Percentiles rank a stretch among this genome's conserved stretches.
Evolutionary conservation across 2,888 invertebrate species (phyloP).

Genomic region (Plagodis dolabraria): DNA sequence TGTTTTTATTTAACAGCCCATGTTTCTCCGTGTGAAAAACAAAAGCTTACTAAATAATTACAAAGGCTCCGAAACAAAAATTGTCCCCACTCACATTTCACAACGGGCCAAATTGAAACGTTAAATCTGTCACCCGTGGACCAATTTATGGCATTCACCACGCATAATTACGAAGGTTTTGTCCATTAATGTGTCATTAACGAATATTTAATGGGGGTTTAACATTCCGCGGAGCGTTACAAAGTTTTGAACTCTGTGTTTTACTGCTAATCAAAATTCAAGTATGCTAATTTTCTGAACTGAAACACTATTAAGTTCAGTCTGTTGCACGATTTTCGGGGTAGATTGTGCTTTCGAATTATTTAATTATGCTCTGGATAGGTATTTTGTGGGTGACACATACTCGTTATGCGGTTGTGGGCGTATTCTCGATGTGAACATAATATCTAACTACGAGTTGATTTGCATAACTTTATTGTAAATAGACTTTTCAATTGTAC

Average conservation of each 20-base stretch:
- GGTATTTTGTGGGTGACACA: conserved; percentile 21
- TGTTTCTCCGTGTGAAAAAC: conserved; percentile 15
- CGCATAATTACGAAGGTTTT: conserved; percentile 67
- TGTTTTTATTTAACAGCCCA: background rate
- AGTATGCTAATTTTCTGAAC: conserved; percentile 72
- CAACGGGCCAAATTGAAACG: conserved; percentile 40
- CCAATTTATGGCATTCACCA: conserved; percentile 58
- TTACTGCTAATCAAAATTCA: conserved; percentile 79
- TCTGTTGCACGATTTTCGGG: conserved; percentile 36
- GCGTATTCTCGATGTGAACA: background rate
- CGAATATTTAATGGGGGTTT: conserved; percentile 62
- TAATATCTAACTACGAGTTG: background rate
- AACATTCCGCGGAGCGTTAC: conserved; percentile 46
- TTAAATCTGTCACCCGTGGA: conserved; percentile 41
- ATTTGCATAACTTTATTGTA: too few species aligned
- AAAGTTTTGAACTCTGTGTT: conserved; percentile 61
- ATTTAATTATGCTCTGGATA: conserved; percentile 35
- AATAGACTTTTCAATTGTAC: too few species aligned
- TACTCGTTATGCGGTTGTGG: conserved; percentile 5
- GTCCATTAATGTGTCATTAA: conserved; percentile 64
- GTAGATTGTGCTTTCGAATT: conserved; percentile 25
- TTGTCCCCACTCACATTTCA: conserved; percentile 32
- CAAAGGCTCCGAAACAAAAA: conserved; percentile 29
- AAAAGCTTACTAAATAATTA: conserved; percentile 23
- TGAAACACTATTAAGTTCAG: conserved; percentile 61